Percentiles rank a stretch among this genome's conserved stretches.
Conservation (phyloP, 2,797 vertebrate genomes). For the Tokudaia tokunoshimensis region DNA sequence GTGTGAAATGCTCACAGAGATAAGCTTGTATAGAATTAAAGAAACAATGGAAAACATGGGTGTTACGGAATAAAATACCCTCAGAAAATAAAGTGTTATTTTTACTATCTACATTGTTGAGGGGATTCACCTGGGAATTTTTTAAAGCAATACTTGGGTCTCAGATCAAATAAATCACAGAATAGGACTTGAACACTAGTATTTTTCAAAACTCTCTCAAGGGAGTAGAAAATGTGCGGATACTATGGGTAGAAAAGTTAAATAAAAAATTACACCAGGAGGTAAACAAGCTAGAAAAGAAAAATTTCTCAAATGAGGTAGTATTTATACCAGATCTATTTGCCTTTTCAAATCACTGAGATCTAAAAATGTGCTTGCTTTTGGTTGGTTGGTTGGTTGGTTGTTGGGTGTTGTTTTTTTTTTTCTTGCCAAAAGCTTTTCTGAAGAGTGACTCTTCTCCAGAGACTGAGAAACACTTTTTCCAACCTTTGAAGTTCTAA, state of each 20-base stretch:
- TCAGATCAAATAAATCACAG: conserved; percentile 32
- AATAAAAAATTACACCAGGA: neutral
- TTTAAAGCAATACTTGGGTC: neutral
- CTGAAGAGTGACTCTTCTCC: neutral
- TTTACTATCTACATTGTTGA: neutral
- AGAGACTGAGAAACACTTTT: neutral
- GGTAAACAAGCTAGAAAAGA: conserved; percentile 41
- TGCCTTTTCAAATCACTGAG: neutral
- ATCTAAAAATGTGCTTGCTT: neutral
- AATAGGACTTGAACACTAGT: neutral
- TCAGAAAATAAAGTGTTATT: neutral
- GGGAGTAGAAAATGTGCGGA: neutral
- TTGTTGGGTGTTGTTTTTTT: neutral
- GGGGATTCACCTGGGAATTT: neutral
- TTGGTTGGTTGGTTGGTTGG: neutral
- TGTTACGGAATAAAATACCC: conserved; percentile 9
- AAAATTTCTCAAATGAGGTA: neutral
- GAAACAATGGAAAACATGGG: neutral
- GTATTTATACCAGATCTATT: neutral
- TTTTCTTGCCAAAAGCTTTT: neutral
- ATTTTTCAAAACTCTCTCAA: conserved; percentile 22
- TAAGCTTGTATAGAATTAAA: conserved; percentile 3
- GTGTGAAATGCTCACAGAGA: neutral
- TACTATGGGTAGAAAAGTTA: conserved; percentile 3
- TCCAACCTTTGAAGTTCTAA: conserved; percentile 31